Percentiles rank a stretch among this genome's conserved stretches.
Conservation (phyloP, 2,888 invertebrate species). For the Xanthorhoe spadicearia region DNA sequence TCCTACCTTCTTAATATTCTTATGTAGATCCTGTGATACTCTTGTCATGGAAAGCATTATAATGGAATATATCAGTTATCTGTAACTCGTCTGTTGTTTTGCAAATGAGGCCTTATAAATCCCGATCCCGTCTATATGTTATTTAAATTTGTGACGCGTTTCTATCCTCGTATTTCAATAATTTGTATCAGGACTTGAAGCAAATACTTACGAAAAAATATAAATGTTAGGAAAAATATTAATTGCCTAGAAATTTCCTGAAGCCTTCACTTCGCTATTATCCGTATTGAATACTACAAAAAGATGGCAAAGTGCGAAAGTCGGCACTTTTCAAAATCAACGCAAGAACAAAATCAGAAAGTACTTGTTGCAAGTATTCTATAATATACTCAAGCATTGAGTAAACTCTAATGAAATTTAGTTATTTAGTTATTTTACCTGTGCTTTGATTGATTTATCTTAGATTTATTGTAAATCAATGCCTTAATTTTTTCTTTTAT, state of each 20-base stretch:
- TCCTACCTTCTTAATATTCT: too few relatives aligned
- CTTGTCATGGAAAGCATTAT: background rate
- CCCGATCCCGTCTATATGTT: background rate
- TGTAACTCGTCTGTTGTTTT: background rate
- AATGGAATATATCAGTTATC: background rate
- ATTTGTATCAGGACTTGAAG: background rate
- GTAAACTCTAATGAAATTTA: background rate
- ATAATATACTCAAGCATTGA: too few relatives aligned
- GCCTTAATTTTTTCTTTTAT: background rate
- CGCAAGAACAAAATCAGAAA: background rate
- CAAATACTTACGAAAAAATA: background rate
- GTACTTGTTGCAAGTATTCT: too few relatives aligned
- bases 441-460: too few relatives aligned
- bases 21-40: background rate
- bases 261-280: too few relatives aligned
- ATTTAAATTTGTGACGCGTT: background rate
- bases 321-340: too few relatives aligned
- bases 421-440: too few relatives aligned
- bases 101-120: background rate
- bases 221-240: background rate
- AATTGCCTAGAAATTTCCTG: too few relatives aligned
- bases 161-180: background rate
- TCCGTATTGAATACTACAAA: too few relatives aligned
- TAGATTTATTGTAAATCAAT: too few relatives aligned
- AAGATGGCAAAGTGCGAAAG: too few relatives aligned